A percentile compares a stretch with the other conserved stretches of the same genome.
phyloP scores from a whole-genome alignment of 1,140 invertebrate species.

The Cecropterus lyciades region DNA sequence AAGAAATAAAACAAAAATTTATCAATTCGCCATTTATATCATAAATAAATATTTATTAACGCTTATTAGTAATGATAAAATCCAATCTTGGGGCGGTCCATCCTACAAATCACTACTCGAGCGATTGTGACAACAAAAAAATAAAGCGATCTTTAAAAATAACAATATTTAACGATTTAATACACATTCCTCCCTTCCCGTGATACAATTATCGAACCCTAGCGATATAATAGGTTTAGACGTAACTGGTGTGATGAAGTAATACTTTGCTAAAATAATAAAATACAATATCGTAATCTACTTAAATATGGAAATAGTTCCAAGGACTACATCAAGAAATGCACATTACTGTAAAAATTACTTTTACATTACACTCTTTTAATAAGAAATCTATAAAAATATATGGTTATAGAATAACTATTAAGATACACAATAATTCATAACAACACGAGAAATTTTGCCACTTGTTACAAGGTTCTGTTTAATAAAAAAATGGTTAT shows the following conservation, averaged over 20 bases:
- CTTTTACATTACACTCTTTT: background rate
- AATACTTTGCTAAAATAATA: background rate
- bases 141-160: conserved; percentile 9
- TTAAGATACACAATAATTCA: too few species aligned
- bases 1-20: conserved; percentile 26
- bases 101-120: background rate
- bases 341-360: background rate
- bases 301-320: background rate
- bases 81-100: conserved; percentile 1
- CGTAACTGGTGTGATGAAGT: background rate
- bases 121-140: conserved; percentile 12
- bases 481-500: background rate
- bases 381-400: background rate
- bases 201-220: background rate
- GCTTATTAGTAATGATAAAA: conserved; percentile 44
- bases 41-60: conserved; percentile 50
- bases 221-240: background rate
- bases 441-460: background rate
- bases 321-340: background rate
- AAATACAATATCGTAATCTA: background rate
- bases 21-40: conserved; percentile 43
- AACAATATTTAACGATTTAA: background rate
- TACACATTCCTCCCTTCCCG: background rate
- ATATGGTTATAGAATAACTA: too few species aligned
- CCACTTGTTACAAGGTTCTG: background rate